Conservation (phyloP, 2,113 vertebrate species). For the Oryzias woworae region DNA sequence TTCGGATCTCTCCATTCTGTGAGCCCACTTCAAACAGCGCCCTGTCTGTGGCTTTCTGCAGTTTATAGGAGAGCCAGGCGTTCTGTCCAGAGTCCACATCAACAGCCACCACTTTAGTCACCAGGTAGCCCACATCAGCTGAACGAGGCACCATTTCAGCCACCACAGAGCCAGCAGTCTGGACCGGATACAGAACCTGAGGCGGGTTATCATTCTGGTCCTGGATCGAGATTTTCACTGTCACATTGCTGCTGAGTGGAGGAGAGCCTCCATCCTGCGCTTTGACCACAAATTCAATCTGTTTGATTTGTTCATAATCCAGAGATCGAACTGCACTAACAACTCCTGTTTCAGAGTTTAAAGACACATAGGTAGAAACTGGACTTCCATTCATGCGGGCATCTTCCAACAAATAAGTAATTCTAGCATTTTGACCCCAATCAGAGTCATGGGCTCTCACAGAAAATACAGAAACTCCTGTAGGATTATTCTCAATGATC, state of each 20-base stretch:
- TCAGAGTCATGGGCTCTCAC: slow-evolving; percentile 47
- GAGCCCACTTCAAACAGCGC: slow-evolving; percentile 2
- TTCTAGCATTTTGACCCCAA: slow-evolving; percentile 44
- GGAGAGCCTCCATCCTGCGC: slow-evolving; percentile 55
- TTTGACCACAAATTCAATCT: slow-evolving; percentile 5
- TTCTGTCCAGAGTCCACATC: slow-evolving; percentile 1
- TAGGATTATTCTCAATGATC: slow-evolving; percentile 63
- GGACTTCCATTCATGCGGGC: not conserved
- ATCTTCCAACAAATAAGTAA: slow-evolving; percentile 41
- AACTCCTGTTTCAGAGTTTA: slow-evolving; percentile 48
- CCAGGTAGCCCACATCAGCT: not conserved
- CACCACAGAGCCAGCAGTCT: not conserved
- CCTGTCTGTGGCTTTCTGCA: not conserved
- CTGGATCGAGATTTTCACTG: not conserved
- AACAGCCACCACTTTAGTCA: slow-evolving; percentile 1
- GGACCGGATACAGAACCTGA: not conserved
- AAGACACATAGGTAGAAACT: slow-evolving; percentile 33
- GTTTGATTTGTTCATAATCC: slow-evolving; percentile 54
- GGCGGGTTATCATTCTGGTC: not conserved
- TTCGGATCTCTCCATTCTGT: not conserved
- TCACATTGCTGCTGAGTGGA: slow-evolving; percentile 11
- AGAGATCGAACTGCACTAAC: slow-evolving; percentile 13
- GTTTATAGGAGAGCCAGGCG: slow-evolving; percentile 1
- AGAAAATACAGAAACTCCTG: slow-evolving; percentile 38
- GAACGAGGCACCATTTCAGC: slow-evolving; percentile 1